phyloP scores from a whole-genome alignment of 2,888 invertebrate species.

The Drosophila incognita region DNA sequence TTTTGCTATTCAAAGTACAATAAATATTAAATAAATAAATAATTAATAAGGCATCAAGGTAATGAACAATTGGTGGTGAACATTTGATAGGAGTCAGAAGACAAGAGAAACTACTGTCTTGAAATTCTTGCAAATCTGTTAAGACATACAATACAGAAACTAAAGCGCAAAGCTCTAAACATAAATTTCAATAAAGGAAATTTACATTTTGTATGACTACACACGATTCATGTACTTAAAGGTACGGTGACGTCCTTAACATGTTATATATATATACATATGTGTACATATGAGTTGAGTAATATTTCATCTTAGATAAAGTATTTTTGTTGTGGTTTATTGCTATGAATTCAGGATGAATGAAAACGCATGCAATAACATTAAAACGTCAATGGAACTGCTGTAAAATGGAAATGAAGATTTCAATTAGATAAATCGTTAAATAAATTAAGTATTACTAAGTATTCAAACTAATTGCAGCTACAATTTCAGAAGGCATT shows the following conservation, averaged over 20 bases:
- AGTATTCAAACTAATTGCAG: background rate
- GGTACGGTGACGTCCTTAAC: background rate
- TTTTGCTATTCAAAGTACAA: background rate
- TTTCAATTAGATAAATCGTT: background rate
- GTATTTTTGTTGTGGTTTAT: background rate
- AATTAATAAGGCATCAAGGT: background rate
- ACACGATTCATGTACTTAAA: background rate
- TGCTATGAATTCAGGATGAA: background rate
- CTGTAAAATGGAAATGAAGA: background rate
- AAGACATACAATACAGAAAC: background rate
- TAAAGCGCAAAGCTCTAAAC: background rate
- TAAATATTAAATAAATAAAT: background rate
- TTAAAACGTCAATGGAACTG: background rate
- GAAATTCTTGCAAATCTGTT: conserved; percentile 8
- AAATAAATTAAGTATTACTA: background rate
- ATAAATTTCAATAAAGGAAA: background rate
- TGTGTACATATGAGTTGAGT: background rate
- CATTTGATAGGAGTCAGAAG: background rate
- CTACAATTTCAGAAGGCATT: background rate
- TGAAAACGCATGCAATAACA: background rate
- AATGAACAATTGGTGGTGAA: background rate
- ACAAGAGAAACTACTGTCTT: conserved; percentile 7
- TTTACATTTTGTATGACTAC: background rate
- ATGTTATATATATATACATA: no score
- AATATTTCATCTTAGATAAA: background rate